These are phyloP conservation scores for Sphecodes monilicornis DNA, from an alignment of 2,888 invertebrate genomes.

Conservation along the genomic window DNA sequence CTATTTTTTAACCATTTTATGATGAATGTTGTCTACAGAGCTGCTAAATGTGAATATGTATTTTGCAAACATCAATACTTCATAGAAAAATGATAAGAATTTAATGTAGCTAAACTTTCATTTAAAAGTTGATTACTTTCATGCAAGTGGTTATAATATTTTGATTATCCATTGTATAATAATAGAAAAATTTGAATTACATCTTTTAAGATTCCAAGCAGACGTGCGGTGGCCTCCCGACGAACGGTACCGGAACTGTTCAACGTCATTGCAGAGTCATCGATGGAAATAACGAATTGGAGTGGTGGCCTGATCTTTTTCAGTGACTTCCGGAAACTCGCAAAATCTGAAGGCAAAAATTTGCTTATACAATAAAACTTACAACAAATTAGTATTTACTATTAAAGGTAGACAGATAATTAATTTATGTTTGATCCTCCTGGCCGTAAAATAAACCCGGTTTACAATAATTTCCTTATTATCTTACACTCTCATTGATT, in stretches of 20 bases:
- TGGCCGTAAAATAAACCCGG: not conserved
- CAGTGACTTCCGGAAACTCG: slow-evolving; percentile 73
- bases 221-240: slow-evolving; percentile 72
- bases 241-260: slow-evolving; percentile 75
- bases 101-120: not conserved
- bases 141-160: not conserved
- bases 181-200: slow-evolving; percentile 64
- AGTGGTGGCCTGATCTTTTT: slow-evolving; percentile 77
- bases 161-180: not conserved
- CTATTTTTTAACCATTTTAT: no score
- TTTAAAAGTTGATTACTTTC: no score
- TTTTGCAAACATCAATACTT: not conserved
- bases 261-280: slow-evolving; percentile 73
- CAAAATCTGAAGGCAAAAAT: slow-evolving; percentile 69
- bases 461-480: not conserved
- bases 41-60: not conserved
- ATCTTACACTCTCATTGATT: not conserved
- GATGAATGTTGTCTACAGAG: no score
- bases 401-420: not conserved
- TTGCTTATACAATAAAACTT: not conserved
- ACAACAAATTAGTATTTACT: not conserved
- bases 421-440: not conserved
- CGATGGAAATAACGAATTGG: slow-evolving; percentile 77
- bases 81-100: not conserved
- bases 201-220: slow-evolving; percentile 76